These are phyloP conservation scores for Drosophila gaucha DNA, from an alignment of 2,888 invertebrate species.

Conservation along the genomic window DNA sequence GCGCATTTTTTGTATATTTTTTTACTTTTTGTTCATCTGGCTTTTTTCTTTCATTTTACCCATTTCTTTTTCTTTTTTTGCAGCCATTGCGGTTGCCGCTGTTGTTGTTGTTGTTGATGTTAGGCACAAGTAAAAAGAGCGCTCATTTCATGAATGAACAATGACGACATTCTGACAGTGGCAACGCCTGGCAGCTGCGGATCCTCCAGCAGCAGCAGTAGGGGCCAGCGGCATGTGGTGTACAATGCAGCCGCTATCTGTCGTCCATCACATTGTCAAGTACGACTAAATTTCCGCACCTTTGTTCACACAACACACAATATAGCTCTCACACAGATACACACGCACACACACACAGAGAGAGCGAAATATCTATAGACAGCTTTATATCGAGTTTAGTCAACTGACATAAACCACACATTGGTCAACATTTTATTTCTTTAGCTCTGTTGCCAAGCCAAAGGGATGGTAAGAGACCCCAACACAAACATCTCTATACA, in stretches of 20 bases:
- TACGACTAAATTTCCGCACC: slow-evolving; percentile 71
- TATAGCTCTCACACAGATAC: slow-evolving; percentile 5
- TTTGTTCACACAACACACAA: slow-evolving; percentile 39
- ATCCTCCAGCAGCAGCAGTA: neutral
- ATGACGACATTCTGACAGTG: slow-evolving; percentile 77
- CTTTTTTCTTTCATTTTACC: slow-evolving; percentile 26
- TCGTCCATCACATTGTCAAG: slow-evolving; percentile 77
- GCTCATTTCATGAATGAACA: slow-evolving; percentile 79
- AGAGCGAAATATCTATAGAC: neutral
- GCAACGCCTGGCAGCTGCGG: slow-evolving; percentile 46
- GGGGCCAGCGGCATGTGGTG: neutral
- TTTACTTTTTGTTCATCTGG: slow-evolving; percentile 15
- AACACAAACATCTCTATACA: neutral
- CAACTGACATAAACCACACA: slow-evolving; percentile 17
- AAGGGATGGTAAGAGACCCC: slow-evolving; percentile 2
- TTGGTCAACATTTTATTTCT: slow-evolving; percentile 5
- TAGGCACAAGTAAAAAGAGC: slow-evolving; percentile 61
- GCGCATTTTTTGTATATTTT: slow-evolving; percentile 2
- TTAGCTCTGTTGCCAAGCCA: slow-evolving; percentile 7
- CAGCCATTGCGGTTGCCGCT: slow-evolving; percentile 70
- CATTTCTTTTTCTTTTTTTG: slow-evolving; percentile 56
- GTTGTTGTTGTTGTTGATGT: slow-evolving; percentile 36
- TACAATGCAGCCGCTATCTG: slow-evolving; percentile 61
- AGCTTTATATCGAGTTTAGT: slow-evolving; percentile 9
- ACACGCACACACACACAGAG: neutral